These are phyloP conservation scores for Argya squamiceps DNA, from an alignment of 2,797 vertebrate species.

Conservation along the genomic window DNA sequence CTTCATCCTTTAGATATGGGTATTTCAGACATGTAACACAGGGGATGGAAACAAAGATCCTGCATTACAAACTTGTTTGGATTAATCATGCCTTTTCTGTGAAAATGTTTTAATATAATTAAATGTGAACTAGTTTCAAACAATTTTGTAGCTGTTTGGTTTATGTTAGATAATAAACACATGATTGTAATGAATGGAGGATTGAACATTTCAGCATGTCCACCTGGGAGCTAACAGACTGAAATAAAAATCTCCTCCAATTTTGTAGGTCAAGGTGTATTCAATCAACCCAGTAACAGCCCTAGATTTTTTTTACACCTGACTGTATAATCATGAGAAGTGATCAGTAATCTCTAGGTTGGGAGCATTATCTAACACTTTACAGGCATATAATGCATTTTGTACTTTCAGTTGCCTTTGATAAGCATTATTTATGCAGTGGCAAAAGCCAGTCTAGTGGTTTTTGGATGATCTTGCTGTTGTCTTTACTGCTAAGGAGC, in stretches of 20 bases:
- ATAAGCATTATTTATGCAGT: conserved; percentile 21
- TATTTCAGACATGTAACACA: background rate
- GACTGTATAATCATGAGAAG: conserved; percentile 25
- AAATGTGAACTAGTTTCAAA: background rate
- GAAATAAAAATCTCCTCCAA: conserved; percentile 24
- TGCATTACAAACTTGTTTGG: background rate
- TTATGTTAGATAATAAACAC: background rate
- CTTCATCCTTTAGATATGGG: background rate
- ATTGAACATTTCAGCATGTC: background rate
- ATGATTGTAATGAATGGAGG: background rate
- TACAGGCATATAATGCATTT: conserved; percentile 15
- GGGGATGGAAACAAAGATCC: background rate
- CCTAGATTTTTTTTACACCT: conserved; percentile 22
- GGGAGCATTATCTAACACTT: conserved; percentile 1
- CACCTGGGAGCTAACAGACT: background rate
- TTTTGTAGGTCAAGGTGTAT: conserved; percentile 34
- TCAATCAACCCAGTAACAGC: conserved; percentile 18
- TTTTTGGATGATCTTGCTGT: background rate
- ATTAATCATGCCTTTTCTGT: background rate
- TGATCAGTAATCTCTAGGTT: conserved; percentile 1
- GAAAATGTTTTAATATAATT: background rate
- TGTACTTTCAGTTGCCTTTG: conserved; percentile 39
- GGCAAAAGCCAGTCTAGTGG: background rate
- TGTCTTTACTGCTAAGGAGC: background rate
- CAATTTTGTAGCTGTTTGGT: background rate